These are phyloP conservation scores for Euthynnus affinis DNA, from an alignment of 2,797 vertebrate species.

Conservation along the genomic window DNA sequence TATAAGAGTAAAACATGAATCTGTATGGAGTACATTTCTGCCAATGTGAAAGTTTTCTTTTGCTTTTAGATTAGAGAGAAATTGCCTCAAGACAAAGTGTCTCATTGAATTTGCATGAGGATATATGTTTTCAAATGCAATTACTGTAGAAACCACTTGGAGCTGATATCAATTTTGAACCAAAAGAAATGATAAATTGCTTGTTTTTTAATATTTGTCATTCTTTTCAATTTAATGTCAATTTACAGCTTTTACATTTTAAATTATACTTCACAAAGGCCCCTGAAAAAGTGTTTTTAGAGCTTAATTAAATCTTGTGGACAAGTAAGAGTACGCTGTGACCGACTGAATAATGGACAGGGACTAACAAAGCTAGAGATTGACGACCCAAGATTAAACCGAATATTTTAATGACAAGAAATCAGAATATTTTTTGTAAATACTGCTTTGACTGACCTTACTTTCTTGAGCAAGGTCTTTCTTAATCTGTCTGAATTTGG, in stretches of 20 bases:
- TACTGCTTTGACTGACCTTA: too few species aligned
- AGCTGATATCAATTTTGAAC: not conserved
- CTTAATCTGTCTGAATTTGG: not conserved
- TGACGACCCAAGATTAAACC: not conserved
- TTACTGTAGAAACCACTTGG: not conserved
- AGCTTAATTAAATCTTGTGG: not conserved
- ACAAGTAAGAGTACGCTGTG: slow-evolving; percentile 5
- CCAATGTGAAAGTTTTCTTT: not conserved
- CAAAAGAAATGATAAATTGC: not conserved
- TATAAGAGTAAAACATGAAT: too few species aligned
- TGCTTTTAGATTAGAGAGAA: slow-evolving; percentile 1
- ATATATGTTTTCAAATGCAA: not conserved
- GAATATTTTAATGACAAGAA: not conserved
- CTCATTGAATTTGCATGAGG: not conserved
- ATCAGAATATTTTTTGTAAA: too few species aligned
- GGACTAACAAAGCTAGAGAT: not conserved
- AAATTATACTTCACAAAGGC: too few species aligned
- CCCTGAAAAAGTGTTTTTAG: not conserved
- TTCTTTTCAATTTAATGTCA: not conserved
- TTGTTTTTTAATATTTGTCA: not conserved
- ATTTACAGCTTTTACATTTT: not conserved
- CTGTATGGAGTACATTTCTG: not conserved
- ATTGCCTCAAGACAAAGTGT: not conserved
- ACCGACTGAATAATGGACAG: slow-evolving; percentile 6
- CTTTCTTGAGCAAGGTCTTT: not conserved